Conservation (phyloP, 2,113 vertebrate species). For the Nettapus auritus region DNA sequence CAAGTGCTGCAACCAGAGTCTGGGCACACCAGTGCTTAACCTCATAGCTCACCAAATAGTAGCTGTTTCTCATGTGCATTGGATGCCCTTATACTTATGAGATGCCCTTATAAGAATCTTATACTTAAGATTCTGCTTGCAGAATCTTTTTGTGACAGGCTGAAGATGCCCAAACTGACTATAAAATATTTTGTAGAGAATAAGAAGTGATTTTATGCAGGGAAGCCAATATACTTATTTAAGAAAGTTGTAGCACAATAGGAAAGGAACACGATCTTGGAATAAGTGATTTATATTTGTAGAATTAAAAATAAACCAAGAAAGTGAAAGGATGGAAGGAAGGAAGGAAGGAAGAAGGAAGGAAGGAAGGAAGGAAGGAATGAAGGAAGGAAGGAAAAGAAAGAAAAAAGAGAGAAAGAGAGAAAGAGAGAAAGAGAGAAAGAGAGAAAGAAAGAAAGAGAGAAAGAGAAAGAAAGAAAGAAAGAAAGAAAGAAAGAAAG, state of each 20-base stretch:
- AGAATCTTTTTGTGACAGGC: background rate
- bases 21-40: background rate
- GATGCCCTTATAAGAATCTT: background rate
- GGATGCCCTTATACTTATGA: background rate
- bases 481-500: too few species aligned
- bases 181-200: background rate
- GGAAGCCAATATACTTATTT: background rate
- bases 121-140: background rate
- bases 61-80: background rate
- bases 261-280: background rate
- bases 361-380: too few species aligned
- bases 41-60: background rate
- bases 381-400: too few species aligned
- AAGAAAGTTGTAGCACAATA: background rate
- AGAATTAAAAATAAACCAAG: background rate
- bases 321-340: too few species aligned
- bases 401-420: too few species aligned
- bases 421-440: too few species aligned
- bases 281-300: background rate
- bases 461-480: too few species aligned
- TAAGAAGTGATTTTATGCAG: background rate
- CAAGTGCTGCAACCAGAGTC: background rate
- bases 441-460: too few species aligned
- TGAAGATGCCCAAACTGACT: background rate
- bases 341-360: background rate